Base-by-base conservation (phyloP, 2,797 vertebrate genomes). In the Brotogeris chrysoptera region DNA sequence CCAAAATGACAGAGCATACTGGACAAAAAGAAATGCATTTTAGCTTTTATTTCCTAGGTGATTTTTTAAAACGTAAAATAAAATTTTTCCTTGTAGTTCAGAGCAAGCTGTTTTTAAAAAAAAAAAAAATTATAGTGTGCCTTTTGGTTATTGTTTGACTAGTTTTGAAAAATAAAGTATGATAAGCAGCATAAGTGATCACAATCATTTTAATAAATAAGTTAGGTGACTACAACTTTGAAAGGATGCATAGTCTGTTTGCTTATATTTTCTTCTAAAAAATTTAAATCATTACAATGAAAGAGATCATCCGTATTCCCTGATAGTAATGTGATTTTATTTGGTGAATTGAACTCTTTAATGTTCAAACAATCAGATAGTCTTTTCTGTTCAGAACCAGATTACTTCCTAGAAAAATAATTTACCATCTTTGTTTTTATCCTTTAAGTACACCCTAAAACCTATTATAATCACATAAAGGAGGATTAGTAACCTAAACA, bases 321-420 rank as follows among this genome's bases (percentile, higher is more conserved):
- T 72, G 10, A 65, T 9, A 87, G 19, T 65, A 83, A 52, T 8
- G 3, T 32, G 5, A 49, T 79, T 82, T 92, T 90, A 11, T 78
- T 69, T 92, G 28, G 17, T 76, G 63, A 90, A 70, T 86, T 84
- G 89, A 90, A 76, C 27, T 50, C 38, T 55, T 74, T 85, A 70
- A 55, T 13, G 28, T 94, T 89, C 21, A 66, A 76, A 68, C 11
- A 80, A 39, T 64, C 0, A 0, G 71, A 71, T 43, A 27, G 13
- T 34, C 84, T 89, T 89, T 16, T 69, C 24, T 21, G 11, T 72
- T 61, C 21, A 76, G 43, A 84, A 61, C 19, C 50, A 90, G 46
- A 84, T 92, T 90, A 81, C 20, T 79, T 90, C 46, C 36, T 72
- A 65, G 73, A 91, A 89, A 89, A 93, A 80, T 80, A 92, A 94